Evolutionary conservation across 2,797 vertebrate genomes (phyloP), one percentile per base, ranked within the genome.

Genomic region (Hoplostethus atlanticus): DNA sequence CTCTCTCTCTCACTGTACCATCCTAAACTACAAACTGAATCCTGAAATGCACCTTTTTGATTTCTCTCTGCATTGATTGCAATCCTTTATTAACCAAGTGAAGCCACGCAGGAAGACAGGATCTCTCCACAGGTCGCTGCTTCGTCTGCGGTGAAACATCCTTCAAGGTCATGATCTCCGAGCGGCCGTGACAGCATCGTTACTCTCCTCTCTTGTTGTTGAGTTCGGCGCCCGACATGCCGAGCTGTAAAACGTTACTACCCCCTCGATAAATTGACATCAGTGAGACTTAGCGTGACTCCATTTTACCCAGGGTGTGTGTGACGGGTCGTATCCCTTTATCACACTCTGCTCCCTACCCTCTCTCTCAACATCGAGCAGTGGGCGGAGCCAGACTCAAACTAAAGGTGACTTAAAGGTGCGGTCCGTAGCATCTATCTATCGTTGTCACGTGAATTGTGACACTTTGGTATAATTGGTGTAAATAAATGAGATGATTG

Each of bases 181-280:
- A 21, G 21, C 21, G 21, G 21, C 21, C 21, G 1, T 21, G 21
- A 21, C 21, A 21, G 21, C 21, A 21, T 21, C 21, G 21, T 21
- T 21, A 21, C 36, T 47, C 46, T 47, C 15, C 46, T 13, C 15
- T 5, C 16, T 47, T 4, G 7, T 47, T 5, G 46, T 16, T 47
- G 46, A 47, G n/a, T 4, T 47, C 4, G 4, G 46, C 46, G 16
- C 2, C 44, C 44, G 6, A 13, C 15, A 6, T 15, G 3, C 74
- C 42, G 75, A 4, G 87, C 82, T 66, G 69, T 90, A 85, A 89
- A 89, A 77, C 1, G 74, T 91, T 90, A 89, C 63, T 56, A 77
- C 80, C 84, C 21, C 51, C 72, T 56, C 81, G 4, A 70, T 90
- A 87, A 88, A 89, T 90, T 80, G 77, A 79, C 76, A 85, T 86